Base-by-base conservation (phyloP, 2,888 invertebrate species). In the Melanchra persicariae region DNA sequence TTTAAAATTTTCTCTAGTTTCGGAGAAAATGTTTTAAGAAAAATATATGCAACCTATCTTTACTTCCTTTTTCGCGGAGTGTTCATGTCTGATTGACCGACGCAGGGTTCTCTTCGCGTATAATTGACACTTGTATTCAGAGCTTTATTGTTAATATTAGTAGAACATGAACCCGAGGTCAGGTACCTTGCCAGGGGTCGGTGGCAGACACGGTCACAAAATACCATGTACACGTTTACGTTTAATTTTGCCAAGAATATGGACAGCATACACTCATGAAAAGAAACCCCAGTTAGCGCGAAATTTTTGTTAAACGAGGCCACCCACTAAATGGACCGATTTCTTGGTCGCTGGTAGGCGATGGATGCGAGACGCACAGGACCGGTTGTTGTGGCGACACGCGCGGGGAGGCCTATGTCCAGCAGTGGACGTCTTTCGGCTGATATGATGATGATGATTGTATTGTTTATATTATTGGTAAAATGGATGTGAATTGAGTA, bases 131-230 rank as follows among this genome's bases (percentile, higher is more conserved):
- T 61, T 80, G 74, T 81, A 74, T 78, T 70, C 82, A 73, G 70
- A 84, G 84, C 84, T 84, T 82, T 82, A 84, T 74, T 76, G 65
- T 74, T 70, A 77, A 68, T 75, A 74, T 76, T 81, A 74, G 74
- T 70, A 68, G 30, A 64, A 66, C 40, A 62, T 72, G 51, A 47
- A 49, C 57, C 49, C 61, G 58, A 70, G 83, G 79, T 81, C 77
- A 65, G 67, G 76, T 78, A 76, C 79, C 77, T 81, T 57, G 43
- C 58, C 45, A 58, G 37, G 51, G 66, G 57, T 63, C 66, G 49
- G 74, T 43, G 43, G 71, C 70, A 51, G 24, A 57, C 45, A 30
- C 54, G 62, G 72, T 82, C 83, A 74, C 78, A 81, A 76, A 68
- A 61, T 69, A 77, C 47, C 30, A 57, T 58, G 60, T 75, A 55